phyloP scores from a whole-genome alignment of 2,113 vertebrate genomes.

The Nerophis ophidion region DNA sequence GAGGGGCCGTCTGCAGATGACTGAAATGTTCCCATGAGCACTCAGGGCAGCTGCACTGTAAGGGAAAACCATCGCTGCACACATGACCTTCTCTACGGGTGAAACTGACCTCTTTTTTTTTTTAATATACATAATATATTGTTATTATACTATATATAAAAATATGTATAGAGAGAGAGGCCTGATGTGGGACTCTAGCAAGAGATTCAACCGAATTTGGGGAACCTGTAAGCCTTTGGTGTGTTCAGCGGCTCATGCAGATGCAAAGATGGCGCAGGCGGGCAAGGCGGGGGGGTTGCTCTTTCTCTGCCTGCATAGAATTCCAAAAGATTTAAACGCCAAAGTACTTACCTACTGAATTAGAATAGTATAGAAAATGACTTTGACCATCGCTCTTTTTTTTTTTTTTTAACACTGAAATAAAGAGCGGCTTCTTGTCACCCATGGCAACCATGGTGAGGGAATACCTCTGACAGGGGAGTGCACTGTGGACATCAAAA shows the following conservation, averaged over 20 bases:
- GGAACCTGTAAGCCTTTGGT: too few species aligned
- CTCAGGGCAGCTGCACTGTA: slow-evolving; percentile 70
- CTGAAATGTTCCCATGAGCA: slow-evolving; percentile 62
- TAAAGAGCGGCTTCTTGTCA: slow-evolving; percentile 6
- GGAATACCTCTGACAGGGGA: slow-evolving; percentile 55
- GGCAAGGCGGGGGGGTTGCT: too few species aligned
- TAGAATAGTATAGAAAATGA: background rate
- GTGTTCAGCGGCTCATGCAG: too few species aligned
- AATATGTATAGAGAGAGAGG: too few species aligned
- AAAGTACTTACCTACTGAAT: too few species aligned
- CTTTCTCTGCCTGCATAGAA: too few species aligned
- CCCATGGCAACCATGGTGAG: slow-evolving; percentile 31
- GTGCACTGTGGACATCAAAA: background rate
- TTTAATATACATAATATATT: background rate
- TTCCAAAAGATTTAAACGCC: too few species aligned
- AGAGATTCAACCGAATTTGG: too few species aligned
- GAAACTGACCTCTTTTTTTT: slow-evolving; percentile 54
- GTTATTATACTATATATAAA: too few species aligned
- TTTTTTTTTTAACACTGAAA: too few species aligned
- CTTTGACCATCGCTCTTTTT: background rate
- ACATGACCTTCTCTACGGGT: slow-evolving; percentile 67
- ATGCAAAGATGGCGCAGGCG: too few species aligned
- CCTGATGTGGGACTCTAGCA: too few species aligned
- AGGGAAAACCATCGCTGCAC: slow-evolving; percentile 64
- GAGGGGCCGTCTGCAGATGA: slow-evolving; percentile 24